Conservation (phyloP, 2,888 invertebrate genomes). For the Pyrrhosoma nymphula region DNA sequence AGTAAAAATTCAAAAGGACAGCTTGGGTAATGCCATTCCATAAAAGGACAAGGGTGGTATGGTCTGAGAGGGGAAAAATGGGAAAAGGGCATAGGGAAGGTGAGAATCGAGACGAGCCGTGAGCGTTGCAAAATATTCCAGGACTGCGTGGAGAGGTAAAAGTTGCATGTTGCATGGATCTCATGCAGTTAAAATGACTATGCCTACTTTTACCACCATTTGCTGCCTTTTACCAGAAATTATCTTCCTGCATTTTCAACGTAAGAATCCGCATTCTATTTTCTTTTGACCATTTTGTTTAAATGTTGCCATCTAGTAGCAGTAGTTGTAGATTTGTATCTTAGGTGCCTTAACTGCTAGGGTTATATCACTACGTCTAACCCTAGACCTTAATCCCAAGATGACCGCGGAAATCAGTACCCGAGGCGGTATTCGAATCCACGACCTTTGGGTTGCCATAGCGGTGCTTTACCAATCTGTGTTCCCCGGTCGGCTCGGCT, state of each 20-base stretch:
- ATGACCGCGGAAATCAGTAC: too few species aligned
- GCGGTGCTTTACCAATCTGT: too few species aligned
- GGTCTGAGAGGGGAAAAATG: neutral
- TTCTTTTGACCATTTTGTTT: neutral
- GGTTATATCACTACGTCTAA: too few species aligned
- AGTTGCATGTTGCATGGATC: neutral
- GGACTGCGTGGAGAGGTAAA: neutral
- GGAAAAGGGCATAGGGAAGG: neutral
- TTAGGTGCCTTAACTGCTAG: too few species aligned
- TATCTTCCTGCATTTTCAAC: neutral
- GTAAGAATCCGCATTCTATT: neutral
- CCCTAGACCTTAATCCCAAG: too few species aligned
- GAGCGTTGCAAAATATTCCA: neutral
- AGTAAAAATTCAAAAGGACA: slow-evolving; percentile 31
- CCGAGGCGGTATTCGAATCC: too few species aligned
- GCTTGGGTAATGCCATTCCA: slow-evolving; percentile 1
- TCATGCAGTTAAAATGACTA: neutral
- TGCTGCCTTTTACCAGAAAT: neutral
- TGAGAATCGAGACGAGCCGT: neutral
- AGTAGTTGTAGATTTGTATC: too few species aligned
- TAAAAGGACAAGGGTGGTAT: slow-evolving; percentile 9
- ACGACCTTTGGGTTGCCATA: too few species aligned
- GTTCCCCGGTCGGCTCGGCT: too few species aligned
- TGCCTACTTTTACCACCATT: neutral
- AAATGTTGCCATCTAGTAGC: too few species aligned